phyloP scores from a whole-genome alignment of 2,888 invertebrate genomes.

The Troides aeacus region DNA sequence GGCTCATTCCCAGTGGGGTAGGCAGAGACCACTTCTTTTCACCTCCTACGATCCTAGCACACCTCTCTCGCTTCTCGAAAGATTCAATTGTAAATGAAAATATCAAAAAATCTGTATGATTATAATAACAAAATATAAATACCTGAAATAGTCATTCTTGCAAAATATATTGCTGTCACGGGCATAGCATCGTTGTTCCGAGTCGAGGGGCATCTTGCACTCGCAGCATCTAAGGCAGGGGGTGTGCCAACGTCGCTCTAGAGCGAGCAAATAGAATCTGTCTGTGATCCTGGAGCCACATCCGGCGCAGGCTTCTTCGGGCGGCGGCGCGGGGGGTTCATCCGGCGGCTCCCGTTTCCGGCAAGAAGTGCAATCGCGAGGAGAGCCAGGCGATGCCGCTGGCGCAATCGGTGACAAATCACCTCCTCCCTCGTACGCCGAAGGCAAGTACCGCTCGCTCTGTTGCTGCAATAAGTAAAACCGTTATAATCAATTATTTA shows the following conservation, averaged over 20 bases:
- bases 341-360: slow-evolving; percentile 79
- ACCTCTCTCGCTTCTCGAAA: too few relatives aligned
- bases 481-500: not conserved
- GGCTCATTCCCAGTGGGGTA: too few relatives aligned
- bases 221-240: slow-evolving; percentile 94
- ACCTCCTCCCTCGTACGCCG: slow-evolving; percentile 85
- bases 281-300: slow-evolving; percentile 93
- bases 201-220: slow-evolving; percentile 93
- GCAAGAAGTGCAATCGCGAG: slow-evolving; percentile 80
- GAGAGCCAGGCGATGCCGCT: slow-evolving; percentile 82
- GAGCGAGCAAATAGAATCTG: slow-evolving; percentile 94
- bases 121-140: slow-evolving; percentile 56
- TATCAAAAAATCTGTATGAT: too few relatives aligned
- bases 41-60: too few relatives aligned
- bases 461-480: slow-evolving; percentile 78
- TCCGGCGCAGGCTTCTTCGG: slow-evolving; percentile 88
- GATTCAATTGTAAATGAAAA: too few relatives aligned
- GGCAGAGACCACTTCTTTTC: too few relatives aligned
- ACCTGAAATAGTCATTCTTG: slow-evolving; percentile 98
- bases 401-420: slow-evolving; percentile 87
- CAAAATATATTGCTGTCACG: slow-evolving; percentile 96
- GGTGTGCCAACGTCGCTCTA: slow-evolving; percentile 96
- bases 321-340: slow-evolving; percentile 65
- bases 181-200: slow-evolving; percentile 95
- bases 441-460: slow-evolving; percentile 84